Base-by-base conservation (phyloP, 2,113 vertebrate genomes). In the Hippopotamus amphibius region DNA sequence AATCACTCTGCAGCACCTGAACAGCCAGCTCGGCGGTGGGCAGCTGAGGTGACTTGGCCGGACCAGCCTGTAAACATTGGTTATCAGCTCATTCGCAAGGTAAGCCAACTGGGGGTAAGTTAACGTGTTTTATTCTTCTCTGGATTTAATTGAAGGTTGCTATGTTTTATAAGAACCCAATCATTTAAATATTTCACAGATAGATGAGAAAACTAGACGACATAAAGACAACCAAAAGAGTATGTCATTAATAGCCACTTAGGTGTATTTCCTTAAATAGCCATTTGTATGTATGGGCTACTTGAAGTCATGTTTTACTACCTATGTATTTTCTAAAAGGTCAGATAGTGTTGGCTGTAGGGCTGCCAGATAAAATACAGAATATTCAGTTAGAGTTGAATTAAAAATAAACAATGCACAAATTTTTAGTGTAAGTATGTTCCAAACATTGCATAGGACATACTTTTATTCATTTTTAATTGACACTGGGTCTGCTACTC, bases 391-490 rank as follows among this genome's bases (percentile, higher is more conserved):
- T 94, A 69, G 48, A 72, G 68, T 14, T 63, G 86, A 86, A 43
- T 96, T 59, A 74, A 48, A 90, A 65, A 53, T 57, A 55, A 85
- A 84, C 7, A 82, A 53, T 5, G 28, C 84, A 82, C 48, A 90
- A 19, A 26, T 48, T 85, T 82, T 57, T 85, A 66, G 26, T 61
- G 19, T 81, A 77, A 86, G 9, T 43, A 33, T 71, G 46, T 74
- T 94, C 6, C 21, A 90, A 41, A 63, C 48, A 76, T 41, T 89
- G 37, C n/a, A 9, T 7, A 43, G 59, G 33, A 37, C 30, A 37
- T 11, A 83, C 21, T 92, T 87, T 65, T 97, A 81, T 81, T 93
- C 71, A 87, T 43, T 77, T 66, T 55, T 71, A 84, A 55, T 81
- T 7, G 2, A 71, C 19, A 30, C 8, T n/a, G 50, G 76, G 46